Percentiles rank a stretch among this genome's conserved stretches.
phyloP scores from a whole-genome alignment of 1,140 invertebrate genomes.

The Stegodyphus dumicola region DNA sequence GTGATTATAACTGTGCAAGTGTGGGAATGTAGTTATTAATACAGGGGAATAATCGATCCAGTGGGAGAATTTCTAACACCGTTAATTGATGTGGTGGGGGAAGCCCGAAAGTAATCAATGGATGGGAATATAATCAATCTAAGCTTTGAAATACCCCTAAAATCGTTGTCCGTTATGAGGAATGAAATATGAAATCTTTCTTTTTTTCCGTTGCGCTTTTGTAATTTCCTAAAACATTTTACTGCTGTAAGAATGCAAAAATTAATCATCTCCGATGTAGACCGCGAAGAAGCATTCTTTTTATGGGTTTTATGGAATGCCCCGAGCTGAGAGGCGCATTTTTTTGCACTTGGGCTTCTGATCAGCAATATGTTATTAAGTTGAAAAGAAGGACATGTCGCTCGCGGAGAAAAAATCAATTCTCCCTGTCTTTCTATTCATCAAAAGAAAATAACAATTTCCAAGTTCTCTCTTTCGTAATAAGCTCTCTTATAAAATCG shows the following conservation, averaged over 20 bases:
- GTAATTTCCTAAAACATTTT: conserved; percentile 46
- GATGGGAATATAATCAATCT: conserved; percentile 30
- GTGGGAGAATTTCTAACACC: background rate
- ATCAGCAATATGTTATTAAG: conserved; percentile 51
- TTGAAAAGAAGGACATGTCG: conserved; percentile 3
- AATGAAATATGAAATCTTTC: conserved; percentile 29
- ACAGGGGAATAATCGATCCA: background rate
- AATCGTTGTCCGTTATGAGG: background rate
- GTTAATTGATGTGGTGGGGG: conserved; percentile 14
- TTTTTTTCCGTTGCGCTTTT: background rate
- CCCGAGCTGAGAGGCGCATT: background rate
- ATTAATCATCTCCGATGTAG: conserved; percentile 29
- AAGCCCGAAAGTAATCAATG: conserved; percentile 22
- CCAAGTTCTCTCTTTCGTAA: conserved; percentile 21
- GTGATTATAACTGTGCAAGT: too few species aligned
- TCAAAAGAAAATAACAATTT: conserved; percentile 59
- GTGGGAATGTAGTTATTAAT: too few species aligned
- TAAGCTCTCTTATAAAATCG: conserved; percentile 49
- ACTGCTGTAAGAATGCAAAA: conserved; percentile 31
- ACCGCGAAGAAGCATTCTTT: background rate
- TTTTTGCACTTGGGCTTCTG: background rate
- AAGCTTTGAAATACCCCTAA: background rate
- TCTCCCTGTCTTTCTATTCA: conserved; percentile 25
- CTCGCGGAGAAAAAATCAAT: conserved; percentile 18
- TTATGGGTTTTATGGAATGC: background rate